phyloP scores from a whole-genome alignment of 1,140 invertebrate genomes.

The Magallana angulata region DNA sequence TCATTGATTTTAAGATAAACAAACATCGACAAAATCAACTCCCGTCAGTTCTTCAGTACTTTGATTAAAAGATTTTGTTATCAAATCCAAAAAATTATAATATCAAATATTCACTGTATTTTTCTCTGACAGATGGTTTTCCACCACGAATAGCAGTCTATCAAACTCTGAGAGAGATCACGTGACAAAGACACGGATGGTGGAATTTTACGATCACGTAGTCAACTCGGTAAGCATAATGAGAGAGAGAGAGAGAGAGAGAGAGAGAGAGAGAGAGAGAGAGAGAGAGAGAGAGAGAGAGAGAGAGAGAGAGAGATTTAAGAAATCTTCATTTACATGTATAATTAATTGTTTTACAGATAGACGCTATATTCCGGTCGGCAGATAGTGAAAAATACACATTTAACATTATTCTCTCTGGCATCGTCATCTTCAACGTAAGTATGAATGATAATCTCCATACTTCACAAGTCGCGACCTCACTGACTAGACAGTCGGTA shows the following conservation, averaged over 20 bases:
- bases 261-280: background rate
- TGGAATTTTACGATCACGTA: conserved; percentile 46
- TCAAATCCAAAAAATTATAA: no score
- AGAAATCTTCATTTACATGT: background rate
- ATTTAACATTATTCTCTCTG: conserved; percentile 39
- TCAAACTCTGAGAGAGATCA: conserved; percentile 27
- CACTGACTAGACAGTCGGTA: no score
- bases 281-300: background rate
- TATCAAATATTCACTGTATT: no score
- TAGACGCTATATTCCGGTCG: conserved; percentile 44
- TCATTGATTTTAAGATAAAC: no score
- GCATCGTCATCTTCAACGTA: conserved; percentile 47
- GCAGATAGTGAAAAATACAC: conserved; percentile 15
- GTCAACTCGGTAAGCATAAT: conserved; percentile 10
- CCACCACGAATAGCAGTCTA: background rate
- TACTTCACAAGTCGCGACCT: no score
- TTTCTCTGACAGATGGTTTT: background rate
- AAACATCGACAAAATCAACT: no score
- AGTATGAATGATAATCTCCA: background rate
- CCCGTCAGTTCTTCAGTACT: no score
- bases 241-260: background rate
- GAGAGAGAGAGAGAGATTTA: background rate
- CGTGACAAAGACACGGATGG: conserved; percentile 29
- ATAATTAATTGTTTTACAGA: conserved; percentile 1
- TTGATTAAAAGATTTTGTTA: no score